phyloP scores from a whole-genome alignment of 2,888 invertebrate species.

The Caenorhabditis afra region DNA sequence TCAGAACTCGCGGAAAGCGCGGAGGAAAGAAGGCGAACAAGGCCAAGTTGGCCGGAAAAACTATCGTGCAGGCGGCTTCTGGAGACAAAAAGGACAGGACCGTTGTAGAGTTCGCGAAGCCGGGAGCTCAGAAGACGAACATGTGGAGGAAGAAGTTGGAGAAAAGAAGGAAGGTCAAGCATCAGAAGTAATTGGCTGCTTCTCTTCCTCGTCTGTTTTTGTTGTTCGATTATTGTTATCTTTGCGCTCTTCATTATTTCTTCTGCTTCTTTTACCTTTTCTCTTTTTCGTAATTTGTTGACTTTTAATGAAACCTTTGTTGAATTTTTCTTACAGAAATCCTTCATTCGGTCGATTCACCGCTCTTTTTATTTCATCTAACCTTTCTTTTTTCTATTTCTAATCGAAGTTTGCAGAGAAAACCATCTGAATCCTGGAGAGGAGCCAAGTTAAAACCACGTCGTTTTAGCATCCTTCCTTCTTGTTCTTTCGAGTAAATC shows the following conservation, averaged over 20 bases:
- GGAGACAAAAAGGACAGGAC: slow-evolving; percentile 57
- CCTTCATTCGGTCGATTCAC: slow-evolving; percentile 13
- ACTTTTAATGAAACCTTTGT: slow-evolving; percentile 2
- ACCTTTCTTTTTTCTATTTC: neutral
- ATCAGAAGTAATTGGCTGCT: slow-evolving; percentile 64
- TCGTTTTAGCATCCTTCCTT: slow-evolving; percentile 5
- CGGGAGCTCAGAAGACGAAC: slow-evolving; percentile 67
- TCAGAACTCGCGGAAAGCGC: slow-evolving; percentile 68
- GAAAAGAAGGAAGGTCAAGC: slow-evolving; percentile 76
- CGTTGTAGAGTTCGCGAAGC: slow-evolving; percentile 70
- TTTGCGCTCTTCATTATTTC: slow-evolving; percentile 9
- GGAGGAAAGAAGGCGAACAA: slow-evolving; percentile 73
- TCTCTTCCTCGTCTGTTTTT: slow-evolving; percentile 16
- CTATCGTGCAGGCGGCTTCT: slow-evolving; percentile 57
- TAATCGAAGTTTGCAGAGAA: slow-evolving; percentile 28
- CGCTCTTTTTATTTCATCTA: neutral
- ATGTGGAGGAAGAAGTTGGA: slow-evolving; percentile 79
- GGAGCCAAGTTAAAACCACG: slow-evolving; percentile 25
- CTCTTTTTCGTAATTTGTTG: slow-evolving; percentile 3
- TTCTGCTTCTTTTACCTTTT: neutral
- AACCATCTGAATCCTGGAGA: slow-evolving; percentile 3
- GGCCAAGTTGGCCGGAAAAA: slow-evolving; percentile 63
- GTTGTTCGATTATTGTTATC: slow-evolving; percentile 49
- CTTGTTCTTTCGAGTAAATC: slow-evolving; percentile 3
- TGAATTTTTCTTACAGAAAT: neutral